phyloP scores from a whole-genome alignment of 2,888 invertebrate species.

The Netelia melanura region DNA sequence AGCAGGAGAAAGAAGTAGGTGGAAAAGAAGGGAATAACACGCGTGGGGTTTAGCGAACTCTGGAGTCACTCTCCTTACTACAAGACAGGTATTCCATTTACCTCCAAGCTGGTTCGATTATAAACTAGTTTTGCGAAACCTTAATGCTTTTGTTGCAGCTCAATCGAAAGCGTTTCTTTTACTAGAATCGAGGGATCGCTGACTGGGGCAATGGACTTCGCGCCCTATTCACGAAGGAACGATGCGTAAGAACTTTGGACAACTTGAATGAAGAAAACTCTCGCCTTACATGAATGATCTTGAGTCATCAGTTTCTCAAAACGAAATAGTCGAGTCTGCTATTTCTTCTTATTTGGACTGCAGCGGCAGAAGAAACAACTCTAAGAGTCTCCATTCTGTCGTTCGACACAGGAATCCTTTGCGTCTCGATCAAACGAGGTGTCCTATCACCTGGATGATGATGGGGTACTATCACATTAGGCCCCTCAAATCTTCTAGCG shows the following conservation, averaged over 20 bases:
- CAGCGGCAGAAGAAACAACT: conserved; percentile 58
- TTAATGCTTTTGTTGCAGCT: background rate
- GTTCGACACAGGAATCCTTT: background rate
- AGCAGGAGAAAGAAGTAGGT: background rate
- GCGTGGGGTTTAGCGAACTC: conserved; percentile 67
- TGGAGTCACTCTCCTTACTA: conserved; percentile 45
- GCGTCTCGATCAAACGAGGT: conserved; percentile 57
- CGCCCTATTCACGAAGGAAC: background rate
- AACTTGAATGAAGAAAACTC: background rate
- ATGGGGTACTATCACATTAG: conserved; percentile 48
- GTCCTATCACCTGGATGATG: conserved; percentile 65
- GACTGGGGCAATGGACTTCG: conserved; percentile 7
- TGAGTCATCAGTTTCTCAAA: background rate
- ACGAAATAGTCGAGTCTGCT: background rate
- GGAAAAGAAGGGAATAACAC: conserved; percentile 11
- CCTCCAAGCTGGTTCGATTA: background rate
- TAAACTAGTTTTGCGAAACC: background rate
- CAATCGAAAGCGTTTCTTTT: background rate
- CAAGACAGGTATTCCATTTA: conserved; percentile 26
- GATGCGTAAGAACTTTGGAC: background rate
- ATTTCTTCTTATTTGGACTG: conserved; percentile 44
- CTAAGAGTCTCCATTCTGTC: conserved; percentile 56
- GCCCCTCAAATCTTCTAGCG: background rate
- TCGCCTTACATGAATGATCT: background rate
- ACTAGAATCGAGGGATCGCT: background rate